phyloP scores from a whole-genome alignment of 53 echinoderm and acorn worm genomes.

The Echinarachnius parma region DNA sequence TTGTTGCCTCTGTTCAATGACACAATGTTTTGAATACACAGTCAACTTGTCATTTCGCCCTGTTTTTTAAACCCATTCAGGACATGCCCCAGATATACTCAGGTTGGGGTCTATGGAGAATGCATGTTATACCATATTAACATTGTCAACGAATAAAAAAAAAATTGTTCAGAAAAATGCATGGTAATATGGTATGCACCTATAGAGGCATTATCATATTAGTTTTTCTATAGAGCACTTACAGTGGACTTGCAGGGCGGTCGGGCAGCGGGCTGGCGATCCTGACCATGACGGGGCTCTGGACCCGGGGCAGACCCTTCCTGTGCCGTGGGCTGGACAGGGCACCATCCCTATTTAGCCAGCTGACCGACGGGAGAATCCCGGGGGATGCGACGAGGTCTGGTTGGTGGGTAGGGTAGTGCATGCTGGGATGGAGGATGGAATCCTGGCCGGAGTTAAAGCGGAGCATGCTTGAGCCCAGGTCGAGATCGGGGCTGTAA shows the following conservation, averaged over 20 bases:
- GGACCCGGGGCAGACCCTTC: slow-evolving; percentile 6
- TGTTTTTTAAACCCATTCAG: too few species aligned
- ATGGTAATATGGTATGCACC: too few species aligned
- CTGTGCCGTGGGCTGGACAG: slow-evolving; percentile 17
- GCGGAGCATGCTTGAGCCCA: slow-evolving; percentile 19
- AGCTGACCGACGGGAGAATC: slow-evolving; percentile 19
- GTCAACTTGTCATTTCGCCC: too few species aligned
- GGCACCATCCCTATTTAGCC: slow-evolving; percentile 6
- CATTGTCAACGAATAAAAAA: too few species aligned
- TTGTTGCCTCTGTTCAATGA: too few species aligned
- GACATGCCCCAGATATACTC: too few species aligned
- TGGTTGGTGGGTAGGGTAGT: slow-evolving; percentile 41
- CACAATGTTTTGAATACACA: too few species aligned
- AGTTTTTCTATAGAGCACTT: too few species aligned
- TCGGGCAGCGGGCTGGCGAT: slow-evolving; percentile 18
- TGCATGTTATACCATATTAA: too few species aligned
- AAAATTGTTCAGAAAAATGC: too few species aligned
- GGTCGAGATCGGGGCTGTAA: slow-evolving; percentile 14
- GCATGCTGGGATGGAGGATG: slow-evolving; percentile 50
- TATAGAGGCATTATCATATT: too few species aligned
- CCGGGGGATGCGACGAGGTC: slow-evolving; percentile 27
- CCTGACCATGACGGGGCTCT: slow-evolving; percentile 31
- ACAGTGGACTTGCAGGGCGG: slow-evolving; percentile 30
- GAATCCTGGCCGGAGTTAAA: slow-evolving; percentile 44
- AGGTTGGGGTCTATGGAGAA: too few species aligned